Percentiles rank a stretch among this genome's conserved stretches.
These are phyloP conservation scores for Pseudopleuronectes americanus DNA, from an alignment of 2,797 vertebrate genomes.

Conservation along the genomic window DNA sequence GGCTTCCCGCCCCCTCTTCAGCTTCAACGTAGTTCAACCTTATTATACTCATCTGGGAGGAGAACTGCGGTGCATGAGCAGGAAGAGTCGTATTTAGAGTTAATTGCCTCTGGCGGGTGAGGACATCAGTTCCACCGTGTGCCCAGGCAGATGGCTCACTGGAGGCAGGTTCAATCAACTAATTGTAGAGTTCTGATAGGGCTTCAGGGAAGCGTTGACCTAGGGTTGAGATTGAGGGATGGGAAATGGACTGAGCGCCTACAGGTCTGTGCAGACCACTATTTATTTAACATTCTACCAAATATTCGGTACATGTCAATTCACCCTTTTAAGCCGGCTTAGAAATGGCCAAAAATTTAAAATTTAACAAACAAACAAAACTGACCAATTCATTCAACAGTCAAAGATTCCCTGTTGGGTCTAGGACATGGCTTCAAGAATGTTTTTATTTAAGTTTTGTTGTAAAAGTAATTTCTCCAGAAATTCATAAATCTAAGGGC, in stretches of 20 bases:
- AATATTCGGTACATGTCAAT: conserved; percentile 8
- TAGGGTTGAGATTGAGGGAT: conserved; percentile 54
- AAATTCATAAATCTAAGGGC: too few relatives aligned
- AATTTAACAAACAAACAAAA: background rate
- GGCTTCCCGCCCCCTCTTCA: conserved; percentile 50
- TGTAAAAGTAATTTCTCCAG: too few relatives aligned
- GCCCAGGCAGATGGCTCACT: conserved; percentile 69
- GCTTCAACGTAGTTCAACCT: conserved; percentile 57
- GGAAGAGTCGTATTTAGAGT: conserved; percentile 71
- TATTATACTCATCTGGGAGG: conserved; percentile 65
- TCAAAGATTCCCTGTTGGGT: too few relatives aligned
- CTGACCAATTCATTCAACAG: background rate
- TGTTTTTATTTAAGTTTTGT: too few relatives aligned
- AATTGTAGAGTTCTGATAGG: conserved; percentile 71
- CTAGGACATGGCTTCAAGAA: too few relatives aligned
- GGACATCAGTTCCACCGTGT: conserved; percentile 74
- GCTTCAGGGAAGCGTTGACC: conserved; percentile 63
- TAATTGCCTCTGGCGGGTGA: conserved; percentile 81
- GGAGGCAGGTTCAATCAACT: conserved; percentile 75
- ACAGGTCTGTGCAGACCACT: conserved; percentile 3
- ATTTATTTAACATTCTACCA: conserved; percentile 22
- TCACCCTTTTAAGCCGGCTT: background rate
- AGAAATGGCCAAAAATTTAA: too few relatives aligned
- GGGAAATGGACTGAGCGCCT: conserved; percentile 18
- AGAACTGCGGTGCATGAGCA: conserved; percentile 50